Percentiles rank a stretch among this genome's conserved stretches.
phyloP scores from a whole-genome alignment of 2,797 vertebrate species.

The Strix occidentalis region DNA sequence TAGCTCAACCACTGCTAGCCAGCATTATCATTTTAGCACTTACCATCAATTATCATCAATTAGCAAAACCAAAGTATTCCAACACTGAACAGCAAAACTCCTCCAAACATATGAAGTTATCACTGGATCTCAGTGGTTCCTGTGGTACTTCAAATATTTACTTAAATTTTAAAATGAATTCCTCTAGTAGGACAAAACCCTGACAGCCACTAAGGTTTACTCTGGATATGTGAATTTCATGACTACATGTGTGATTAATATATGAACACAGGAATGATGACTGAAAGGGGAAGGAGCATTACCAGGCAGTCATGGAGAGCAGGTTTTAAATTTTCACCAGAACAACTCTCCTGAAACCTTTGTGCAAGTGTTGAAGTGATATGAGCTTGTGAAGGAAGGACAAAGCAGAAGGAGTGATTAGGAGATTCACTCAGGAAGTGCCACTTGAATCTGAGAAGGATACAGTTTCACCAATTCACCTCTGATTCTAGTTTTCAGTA shows the following conservation, averaged over 20 bases:
- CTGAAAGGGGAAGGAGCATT: not conserved
- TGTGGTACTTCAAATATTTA: not conserved
- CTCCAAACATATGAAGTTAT: not conserved
- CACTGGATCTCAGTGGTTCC: not conserved
- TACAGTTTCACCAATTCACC: not conserved
- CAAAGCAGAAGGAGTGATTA: not conserved
- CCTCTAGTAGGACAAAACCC: not conserved
- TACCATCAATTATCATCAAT: not conserved
- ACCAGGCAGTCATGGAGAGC: not conserved
- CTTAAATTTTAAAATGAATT: not conserved
- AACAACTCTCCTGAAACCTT: not conserved
- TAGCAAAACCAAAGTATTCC: not conserved
- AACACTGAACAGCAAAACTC: not conserved
- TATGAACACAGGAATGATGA: accelerated
- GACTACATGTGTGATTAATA: not conserved
- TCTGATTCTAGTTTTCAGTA: not conserved
- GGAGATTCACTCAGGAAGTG: not conserved
- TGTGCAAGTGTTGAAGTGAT: not conserved
- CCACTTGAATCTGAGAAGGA: not conserved
- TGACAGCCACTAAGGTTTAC: not conserved
- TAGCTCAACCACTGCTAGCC: not conserved
- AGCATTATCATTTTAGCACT: not conserved
- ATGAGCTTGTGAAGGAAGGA: not conserved
- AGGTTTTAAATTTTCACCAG: not conserved
- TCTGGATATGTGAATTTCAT: not conserved